These are phyloP conservation scores for Ciconia maguari DNA, from an alignment of 2,113 vertebrate species.

Conservation along the genomic window DNA sequence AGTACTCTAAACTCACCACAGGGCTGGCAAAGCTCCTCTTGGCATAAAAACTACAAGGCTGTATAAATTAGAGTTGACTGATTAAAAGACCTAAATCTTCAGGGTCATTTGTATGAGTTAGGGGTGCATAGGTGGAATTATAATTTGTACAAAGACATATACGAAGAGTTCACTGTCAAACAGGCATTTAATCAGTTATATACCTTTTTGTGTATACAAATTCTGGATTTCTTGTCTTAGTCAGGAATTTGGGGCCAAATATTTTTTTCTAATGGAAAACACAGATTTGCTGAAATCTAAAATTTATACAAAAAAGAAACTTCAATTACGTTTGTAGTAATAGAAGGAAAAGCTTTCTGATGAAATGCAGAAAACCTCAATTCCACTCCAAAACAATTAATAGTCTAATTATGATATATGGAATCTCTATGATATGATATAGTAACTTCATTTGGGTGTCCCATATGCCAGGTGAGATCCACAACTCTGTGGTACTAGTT, in stretches of 20 bases:
- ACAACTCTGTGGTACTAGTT: accelerated
- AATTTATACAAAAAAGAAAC: background rate
- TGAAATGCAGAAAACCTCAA: background rate
- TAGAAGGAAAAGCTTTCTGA: background rate
- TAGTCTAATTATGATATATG: accelerated
- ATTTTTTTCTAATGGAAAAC: background rate
- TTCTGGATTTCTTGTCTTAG: background rate
- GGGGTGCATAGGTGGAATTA: background rate
- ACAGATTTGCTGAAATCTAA: background rate
- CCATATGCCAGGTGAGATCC: background rate
- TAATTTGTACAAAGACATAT: background rate
- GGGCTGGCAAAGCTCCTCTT: background rate
- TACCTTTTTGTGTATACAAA: background rate
- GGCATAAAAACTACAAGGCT: background rate
- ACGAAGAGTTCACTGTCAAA: background rate
- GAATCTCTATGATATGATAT: background rate
- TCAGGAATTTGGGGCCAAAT: background rate
- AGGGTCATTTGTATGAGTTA: background rate
- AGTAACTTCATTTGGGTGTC: background rate
- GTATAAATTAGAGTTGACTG: background rate
- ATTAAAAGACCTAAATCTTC: background rate
- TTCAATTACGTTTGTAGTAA: background rate
- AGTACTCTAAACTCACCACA: background rate
- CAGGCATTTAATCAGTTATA: background rate
- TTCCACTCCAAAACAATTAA: background rate